Conservation (phyloP, 2,113 vertebrate species). For the Cricetomys ansorgei region DNA sequence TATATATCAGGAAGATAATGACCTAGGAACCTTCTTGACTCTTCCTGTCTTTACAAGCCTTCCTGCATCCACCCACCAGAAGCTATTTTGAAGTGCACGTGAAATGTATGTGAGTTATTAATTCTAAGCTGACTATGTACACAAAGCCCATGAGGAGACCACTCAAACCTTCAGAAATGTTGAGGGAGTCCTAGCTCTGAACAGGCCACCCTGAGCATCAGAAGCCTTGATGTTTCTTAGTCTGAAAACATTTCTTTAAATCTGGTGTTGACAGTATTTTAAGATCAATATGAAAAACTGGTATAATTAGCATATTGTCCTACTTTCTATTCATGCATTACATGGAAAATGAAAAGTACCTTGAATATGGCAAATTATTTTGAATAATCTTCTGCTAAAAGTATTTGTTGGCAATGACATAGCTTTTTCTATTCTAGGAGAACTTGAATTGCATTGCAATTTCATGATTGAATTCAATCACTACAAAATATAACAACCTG, state of each 20-base stretch:
- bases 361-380: constrained; percentile 55
- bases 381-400: constrained; percentile 31
- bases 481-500: constrained; percentile 33
- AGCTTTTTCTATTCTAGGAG: constrained; percentile 50
- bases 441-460: constrained; percentile 59
- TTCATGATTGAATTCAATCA: constrained; percentile 64
- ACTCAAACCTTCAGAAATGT: not conserved
- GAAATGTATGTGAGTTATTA: not conserved
- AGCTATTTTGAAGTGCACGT: constrained; percentile 46
- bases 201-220: not conserved
- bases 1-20: not conserved
- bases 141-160: not conserved
- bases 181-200: not conserved
- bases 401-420: constrained; percentile 10
- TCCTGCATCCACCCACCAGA: constrained; percentile 15
- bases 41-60: not conserved
- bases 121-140: not conserved
- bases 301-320: not conserved
- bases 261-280: not conserved
- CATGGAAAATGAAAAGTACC: constrained; percentile 32
- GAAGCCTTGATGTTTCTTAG: not conserved
- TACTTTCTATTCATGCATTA: constrained; percentile 41
- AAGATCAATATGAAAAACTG: not conserved
- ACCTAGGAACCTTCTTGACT: not conserved
- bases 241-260: not conserved